Base-by-base conservation (phyloP, 2,888 invertebrate genomes). In the Acrocera orbiculus region DNA sequence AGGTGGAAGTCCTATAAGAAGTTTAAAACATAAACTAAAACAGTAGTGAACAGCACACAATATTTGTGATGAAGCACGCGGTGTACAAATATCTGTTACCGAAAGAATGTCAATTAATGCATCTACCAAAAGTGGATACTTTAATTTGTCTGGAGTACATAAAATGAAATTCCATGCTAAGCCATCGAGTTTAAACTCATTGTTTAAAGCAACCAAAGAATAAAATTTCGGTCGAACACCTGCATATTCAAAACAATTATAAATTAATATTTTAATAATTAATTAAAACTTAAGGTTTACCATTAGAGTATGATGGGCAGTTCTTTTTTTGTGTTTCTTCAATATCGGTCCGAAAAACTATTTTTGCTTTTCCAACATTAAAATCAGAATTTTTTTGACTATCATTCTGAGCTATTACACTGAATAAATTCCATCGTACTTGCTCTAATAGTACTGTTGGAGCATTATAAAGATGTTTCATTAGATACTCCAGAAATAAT, bases 401-500 rank as follows among this genome's bases (percentile, higher is more conserved):
- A 30, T 63, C 63, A 42, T 73, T 69, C 29, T 65, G 61, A 27
- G 70, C 68, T 45, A 74, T 63, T 32, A 59, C 48, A 38, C 72
- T 74, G 44, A 83, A 80, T 30, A 85, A 59, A 60, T 83, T 83
- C 73, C 79, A 80, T 48, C 82, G 78, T 44, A 86, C 85, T 69
- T 89, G 89, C 56, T 86, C 85, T 25, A 89, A 62, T 33, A 92
- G 62, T 13, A 73, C 73, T 14, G 83, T 73, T 1, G 90, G 90
- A 0, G 92, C 87, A 52, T 92, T 92, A 51, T 95, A 95, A 24
- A 95, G 66, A 63, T 92, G 87, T 52, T 86, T 81, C 76, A 95
- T 85, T 42, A 95, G 72, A 52, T 95, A 95, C 53, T 95, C 95
- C 41, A 95, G 69, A 13, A 95, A 65, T 19, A 93, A 66, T 46